Base-by-base conservation (phyloP, 2,797 vertebrate genomes). In the Pterois miles region DNA sequence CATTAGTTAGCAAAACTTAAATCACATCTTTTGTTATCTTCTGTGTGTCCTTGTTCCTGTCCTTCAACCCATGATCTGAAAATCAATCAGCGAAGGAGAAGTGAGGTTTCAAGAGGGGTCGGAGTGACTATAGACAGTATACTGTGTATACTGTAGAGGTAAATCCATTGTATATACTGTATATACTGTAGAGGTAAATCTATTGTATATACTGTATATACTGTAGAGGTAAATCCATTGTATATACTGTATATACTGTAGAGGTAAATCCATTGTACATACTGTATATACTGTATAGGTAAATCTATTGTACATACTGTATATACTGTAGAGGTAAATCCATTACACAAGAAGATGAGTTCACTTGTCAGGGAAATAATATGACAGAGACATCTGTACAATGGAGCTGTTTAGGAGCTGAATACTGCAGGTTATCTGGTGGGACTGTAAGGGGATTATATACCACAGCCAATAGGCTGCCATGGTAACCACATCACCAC, bases 401-500 rank as follows among this genome's bases (percentile, higher is more conserved):
- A 7, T 29, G 22, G 23, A 80, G 38, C 54, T 63, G 71, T 27
- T 63, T 4, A 69, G 72, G 52, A 81, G 71, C 64, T 52, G 50
- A 66, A 54, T 7, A 8, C 62, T 46, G 77, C 69, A 14, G 82
- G 73, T 86, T 72, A 65, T 48, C 46, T n/a, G 46, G 18, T 78
- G 60, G n/a, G 66, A 68, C 72, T 64, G 48, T 65, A 22, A 69
- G 31, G 33, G 65, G 54, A 82, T 76, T 65, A 70, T 43, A 22
- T 12, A 76, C n/a, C 1, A 7, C 58, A 69, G 64, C 71, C 23
- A 62, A 66, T 16, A 6, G 58, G 74, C 16, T 81, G 34, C 84
- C 82, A 80, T 73, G 78, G 84, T 25, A 84, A 85, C 74, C 25
- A 5, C 76, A 78, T 84, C 76, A 66, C 52, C 52, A 9, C 65